A percentile compares a stretch with the other conserved stretches of the same genome.
phyloP scores from a whole-genome alignment of 1,140 invertebrate species.

The Trinorchestia longiramus region DNA sequence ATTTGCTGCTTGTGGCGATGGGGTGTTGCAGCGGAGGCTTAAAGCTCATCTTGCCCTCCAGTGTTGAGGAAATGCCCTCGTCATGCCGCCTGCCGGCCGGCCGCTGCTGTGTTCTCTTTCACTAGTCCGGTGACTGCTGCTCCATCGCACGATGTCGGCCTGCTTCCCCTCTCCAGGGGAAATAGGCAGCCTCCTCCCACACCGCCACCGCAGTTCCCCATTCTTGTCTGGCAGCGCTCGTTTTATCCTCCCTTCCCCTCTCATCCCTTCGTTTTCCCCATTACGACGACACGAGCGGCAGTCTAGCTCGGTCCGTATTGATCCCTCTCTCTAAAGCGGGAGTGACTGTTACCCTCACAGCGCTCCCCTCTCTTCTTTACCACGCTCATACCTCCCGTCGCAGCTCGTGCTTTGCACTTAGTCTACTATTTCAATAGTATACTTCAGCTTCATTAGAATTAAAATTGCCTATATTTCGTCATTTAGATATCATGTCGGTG shows the following conservation, averaged over 20 bases:
- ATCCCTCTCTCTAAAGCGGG: slow-evolving; percentile 42
- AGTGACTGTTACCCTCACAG: slow-evolving; percentile 17
- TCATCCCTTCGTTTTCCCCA: slow-evolving; percentile 52
- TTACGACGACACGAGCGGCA: slow-evolving; percentile 33
- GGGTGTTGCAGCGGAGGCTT: background rate
- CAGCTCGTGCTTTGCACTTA: background rate
- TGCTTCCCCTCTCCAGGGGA: background rate
- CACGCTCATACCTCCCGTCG: slow-evolving; percentile 3
- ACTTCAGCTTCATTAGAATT: background rate
- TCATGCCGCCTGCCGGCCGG: slow-evolving; percentile 1
- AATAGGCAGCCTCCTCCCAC: slow-evolving; percentile 2
- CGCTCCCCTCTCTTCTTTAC: slow-evolving; percentile 10
- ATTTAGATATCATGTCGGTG: background rate
- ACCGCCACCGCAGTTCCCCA: slow-evolving; percentile 22
- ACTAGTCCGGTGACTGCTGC: background rate
- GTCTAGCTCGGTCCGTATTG: slow-evolving; percentile 46
- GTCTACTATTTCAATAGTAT: background rate
- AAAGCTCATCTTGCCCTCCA: slow-evolving; percentile 6
- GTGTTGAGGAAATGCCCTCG: background rate
- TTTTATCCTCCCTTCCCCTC: slow-evolving; percentile 13
- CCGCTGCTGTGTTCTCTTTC: background rate
- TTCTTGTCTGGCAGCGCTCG: slow-evolving; percentile 53
- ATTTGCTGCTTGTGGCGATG: background rate
- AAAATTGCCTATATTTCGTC: background rate
- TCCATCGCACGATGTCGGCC: background rate